Percentiles rank a stretch among this genome's conserved stretches.
These are phyloP conservation scores for Rhipidura dahli DNA, from an alignment of 2,113 vertebrate genomes.

Conservation along the genomic window DNA sequence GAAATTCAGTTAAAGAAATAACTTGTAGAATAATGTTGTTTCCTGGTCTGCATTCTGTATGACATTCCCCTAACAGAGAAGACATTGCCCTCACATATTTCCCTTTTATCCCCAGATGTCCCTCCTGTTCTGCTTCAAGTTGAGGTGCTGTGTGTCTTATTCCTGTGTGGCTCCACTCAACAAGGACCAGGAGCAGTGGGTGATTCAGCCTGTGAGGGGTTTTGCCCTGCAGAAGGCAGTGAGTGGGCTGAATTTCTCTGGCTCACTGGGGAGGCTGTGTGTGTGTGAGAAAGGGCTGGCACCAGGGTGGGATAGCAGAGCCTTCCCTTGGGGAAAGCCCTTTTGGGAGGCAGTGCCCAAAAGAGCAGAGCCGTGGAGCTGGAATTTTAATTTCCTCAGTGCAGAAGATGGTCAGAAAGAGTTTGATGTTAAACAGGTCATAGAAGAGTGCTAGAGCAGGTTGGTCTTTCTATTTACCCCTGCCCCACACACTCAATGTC, in stretches of 20 bases:
- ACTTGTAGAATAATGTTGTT: neutral
- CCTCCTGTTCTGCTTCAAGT: neutral
- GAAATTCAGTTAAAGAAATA: neutral
- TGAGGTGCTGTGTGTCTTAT: neutral
- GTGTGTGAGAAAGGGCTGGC: neutral
- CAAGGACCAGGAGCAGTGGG: neutral
- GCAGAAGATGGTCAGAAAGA: neutral
- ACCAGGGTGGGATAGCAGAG: neutral
- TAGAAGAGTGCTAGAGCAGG: neutral
- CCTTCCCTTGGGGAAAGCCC: neutral
- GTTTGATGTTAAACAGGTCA: neutral
- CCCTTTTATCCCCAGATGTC: neutral
- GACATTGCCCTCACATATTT: neutral
- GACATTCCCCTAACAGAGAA: neutral
- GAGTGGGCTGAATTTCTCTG: neutral
- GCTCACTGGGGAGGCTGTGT: neutral
- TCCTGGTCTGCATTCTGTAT: neutral
- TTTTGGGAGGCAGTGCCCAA: neutral
- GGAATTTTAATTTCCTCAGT: neutral
- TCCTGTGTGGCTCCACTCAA: neutral
- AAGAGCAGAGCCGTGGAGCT: neutral
- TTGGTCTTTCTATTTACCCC: neutral
- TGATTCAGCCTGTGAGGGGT: fast-evolving
- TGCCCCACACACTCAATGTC: neutral
- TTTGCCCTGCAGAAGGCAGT: neutral